These are phyloP conservation scores for Eriocheir sinensis DNA, from an alignment of 1,140 invertebrate species.

Conservation along the genomic window DNA sequence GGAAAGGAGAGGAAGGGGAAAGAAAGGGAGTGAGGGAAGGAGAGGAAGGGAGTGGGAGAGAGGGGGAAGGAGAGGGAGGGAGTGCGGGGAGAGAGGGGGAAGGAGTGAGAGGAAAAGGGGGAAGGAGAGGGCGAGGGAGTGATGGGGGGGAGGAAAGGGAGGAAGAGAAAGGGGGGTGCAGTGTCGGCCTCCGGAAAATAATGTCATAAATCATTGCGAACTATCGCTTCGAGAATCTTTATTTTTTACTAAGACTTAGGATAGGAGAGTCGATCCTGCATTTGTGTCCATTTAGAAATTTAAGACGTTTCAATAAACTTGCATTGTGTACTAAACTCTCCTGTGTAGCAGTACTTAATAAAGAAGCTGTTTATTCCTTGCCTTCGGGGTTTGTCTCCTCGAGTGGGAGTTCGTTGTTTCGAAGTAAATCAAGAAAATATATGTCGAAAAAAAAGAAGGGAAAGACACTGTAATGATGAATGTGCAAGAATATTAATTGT, in stretches of 20 bases:
- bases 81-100: background rate
- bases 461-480: background rate
- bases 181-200: background rate
- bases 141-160: background rate
- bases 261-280: slow-evolving; percentile 30
- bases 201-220: background rate
- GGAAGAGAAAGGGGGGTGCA: background rate
- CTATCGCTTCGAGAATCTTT: slow-evolving; percentile 41
- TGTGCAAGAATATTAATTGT: background rate
- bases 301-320: slow-evolving; percentile 41
- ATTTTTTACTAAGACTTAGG: slow-evolving; percentile 61
- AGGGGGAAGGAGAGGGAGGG: background rate
- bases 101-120: too few species aligned
- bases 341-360: slow-evolving; percentile 58
- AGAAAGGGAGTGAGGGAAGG: too few species aligned
- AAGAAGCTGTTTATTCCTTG: slow-evolving; percentile 57
- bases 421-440: background rate
- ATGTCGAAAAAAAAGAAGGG: background rate
- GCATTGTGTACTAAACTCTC: slow-evolving; percentile 60
- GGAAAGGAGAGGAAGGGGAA: background rate
- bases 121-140: background rate
- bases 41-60: background rate
- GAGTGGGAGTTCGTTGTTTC: background rate
- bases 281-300: slow-evolving; percentile 40
- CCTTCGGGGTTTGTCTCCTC: background rate